These are phyloP conservation scores for Drosophila mayaguana DNA, from an alignment of 2,888 invertebrate genomes.

Conservation along the genomic window DNA sequence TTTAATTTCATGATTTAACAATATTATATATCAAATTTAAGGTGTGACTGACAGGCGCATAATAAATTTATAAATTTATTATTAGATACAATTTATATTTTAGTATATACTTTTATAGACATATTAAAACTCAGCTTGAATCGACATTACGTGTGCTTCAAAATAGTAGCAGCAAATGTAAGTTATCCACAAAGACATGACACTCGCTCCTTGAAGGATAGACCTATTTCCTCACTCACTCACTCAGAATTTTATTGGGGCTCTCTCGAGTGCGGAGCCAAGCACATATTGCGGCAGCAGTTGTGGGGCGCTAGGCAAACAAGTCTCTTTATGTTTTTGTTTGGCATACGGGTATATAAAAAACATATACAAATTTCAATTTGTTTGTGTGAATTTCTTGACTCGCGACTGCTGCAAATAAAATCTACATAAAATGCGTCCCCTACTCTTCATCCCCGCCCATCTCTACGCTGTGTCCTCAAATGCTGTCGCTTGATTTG, in stretches of 20 bases:
- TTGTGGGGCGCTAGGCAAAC: conserved; percentile 57
- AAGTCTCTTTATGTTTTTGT: conserved; percentile 56
- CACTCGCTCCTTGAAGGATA: too few species aligned
- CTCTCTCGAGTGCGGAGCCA: not conserved
- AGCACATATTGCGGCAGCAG: conserved; percentile 42
- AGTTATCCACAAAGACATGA: not conserved
- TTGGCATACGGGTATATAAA: conserved; percentile 60
- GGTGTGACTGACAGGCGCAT: too few species aligned
- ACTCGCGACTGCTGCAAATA: conserved; percentile 76
- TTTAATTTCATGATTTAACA: too few species aligned
- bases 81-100: too few species aligned
- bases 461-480: not conserved
- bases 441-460: not conserved
- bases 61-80: too few species aligned
- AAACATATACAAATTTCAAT: conserved; percentile 76
- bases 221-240: not conserved
- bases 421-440: conserved; percentile 72
- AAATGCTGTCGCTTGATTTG: conserved; percentile 55
- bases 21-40: too few species aligned
- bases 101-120: too few species aligned
- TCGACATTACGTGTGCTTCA: not conserved
- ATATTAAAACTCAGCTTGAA: not conserved
- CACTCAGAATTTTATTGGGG: not conserved
- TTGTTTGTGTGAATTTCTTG: conserved; percentile 72
- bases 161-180: not conserved